Evolutionary conservation across 2,888 invertebrate species (phyloP), one percentile per base, ranked within the genome.

Genomic region (Brachypterus glaber): DNA sequence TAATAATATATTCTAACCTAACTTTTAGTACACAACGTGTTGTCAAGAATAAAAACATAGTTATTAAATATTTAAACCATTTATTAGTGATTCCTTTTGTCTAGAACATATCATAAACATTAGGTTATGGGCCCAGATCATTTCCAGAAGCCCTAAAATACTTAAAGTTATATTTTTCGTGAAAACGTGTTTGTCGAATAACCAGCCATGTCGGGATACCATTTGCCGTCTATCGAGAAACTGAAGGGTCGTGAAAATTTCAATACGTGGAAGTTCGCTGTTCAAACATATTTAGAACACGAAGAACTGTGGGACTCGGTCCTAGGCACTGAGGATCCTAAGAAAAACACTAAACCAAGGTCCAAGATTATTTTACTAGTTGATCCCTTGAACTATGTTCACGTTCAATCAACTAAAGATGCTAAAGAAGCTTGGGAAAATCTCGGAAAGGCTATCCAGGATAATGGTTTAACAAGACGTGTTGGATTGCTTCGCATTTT

Each of bases 321-420:
- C 15, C n/a, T 8, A 24, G 38, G 31, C n/a, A 17, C 16, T 13
- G 32, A 31, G 9, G 34, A 34, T 17, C 16, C 16, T 8, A 39
- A 34, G 26, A 42, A 49, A 27, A 36, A 43, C 9, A 36, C 30
- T 27, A 39, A 38, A 35, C 46, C 49, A 0, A 41, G 36, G 14
- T 30, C 51, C 4, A 56, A 50, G 44, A 48, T 56, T 4, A 48
- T 47, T 31, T 26, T 54, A n/a, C 35, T 41, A 8, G 41, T 54
- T 5, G 50, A 55, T 11, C 48, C 50, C 2, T 35, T 48, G 12
- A 50, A 50, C 35, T 53, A 52, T 39, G 43, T 51, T 3, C 52
- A 58, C 33, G 46, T 59, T 9, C 46, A 51, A 35, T 35, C 44
- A 12, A 43, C 50, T 8, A 36, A 27, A 3, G 46, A 45, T 3